A percentile compares a stretch with the other conserved stretches of the same genome.
phyloP scores from a whole-genome alignment of 2,113 vertebrate genomes.

The Urocynchramus pylzowi region DNA sequence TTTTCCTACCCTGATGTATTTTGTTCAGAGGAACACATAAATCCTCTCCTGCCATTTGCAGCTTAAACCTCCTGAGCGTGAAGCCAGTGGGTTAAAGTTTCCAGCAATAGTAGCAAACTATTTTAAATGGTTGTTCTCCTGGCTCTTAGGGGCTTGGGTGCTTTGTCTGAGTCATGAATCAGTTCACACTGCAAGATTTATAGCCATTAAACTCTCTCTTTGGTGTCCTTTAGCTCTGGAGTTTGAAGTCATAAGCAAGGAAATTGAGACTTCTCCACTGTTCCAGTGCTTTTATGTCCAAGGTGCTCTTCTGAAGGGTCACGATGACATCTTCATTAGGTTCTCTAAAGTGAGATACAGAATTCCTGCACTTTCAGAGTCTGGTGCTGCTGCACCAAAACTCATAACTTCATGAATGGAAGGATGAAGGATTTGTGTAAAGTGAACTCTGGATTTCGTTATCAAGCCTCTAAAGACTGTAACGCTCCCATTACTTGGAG shows the following conservation, averaged over 20 bases:
- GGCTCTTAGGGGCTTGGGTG: background rate
- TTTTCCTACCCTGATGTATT: slow-evolving; percentile 41
- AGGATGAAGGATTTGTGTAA: background rate
- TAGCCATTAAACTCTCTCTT: background rate
- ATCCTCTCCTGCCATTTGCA: slow-evolving; percentile 51
- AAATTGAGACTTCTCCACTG: background rate
- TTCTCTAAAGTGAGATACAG: background rate
- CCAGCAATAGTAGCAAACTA: background rate
- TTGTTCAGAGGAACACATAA: slow-evolving; percentile 27
- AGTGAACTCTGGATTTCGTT: background rate
- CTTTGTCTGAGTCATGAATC: slow-evolving; percentile 13
- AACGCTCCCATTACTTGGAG: background rate
- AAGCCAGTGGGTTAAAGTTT: slow-evolving; percentile 25
- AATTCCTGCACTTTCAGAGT: background rate
- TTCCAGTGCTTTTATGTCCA: background rate
- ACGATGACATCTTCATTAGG: background rate
- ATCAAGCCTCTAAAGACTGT: rapidly evolving
- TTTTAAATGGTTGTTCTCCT: background rate
- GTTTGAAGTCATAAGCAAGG: background rate
- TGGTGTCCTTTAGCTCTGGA: background rate
- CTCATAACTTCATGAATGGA: background rate
- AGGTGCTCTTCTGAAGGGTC: background rate
- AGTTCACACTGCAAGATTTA: background rate
- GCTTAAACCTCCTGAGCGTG: slow-evolving; percentile 42
- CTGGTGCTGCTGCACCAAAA: background rate